These are phyloP conservation scores for Drosophila biarmipes DNA, from an alignment of 1,140 invertebrate genomes.

Conservation along the genomic window DNA sequence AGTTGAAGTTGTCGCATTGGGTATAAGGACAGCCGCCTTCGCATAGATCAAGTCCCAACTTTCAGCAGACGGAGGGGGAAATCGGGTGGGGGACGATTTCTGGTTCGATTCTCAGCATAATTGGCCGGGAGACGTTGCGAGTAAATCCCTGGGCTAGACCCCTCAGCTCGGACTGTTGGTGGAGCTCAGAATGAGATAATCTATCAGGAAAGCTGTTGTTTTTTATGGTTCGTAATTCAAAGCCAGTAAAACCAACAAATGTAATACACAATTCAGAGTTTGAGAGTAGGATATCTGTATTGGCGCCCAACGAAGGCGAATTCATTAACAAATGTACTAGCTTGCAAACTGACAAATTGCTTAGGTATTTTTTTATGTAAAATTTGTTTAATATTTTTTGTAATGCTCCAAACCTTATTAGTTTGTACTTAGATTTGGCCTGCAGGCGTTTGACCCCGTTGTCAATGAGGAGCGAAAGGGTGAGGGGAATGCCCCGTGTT, in stretches of 20 bases:
- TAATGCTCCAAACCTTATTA: too few relatives aligned
- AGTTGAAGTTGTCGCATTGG: conserved; percentile 57
- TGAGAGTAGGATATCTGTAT: not conserved
- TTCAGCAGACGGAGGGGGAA: not conserved
- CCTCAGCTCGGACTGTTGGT: conserved; percentile 7
- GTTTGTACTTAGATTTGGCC: not conserved
- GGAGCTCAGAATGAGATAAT: conserved; percentile 16
- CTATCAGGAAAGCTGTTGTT: not conserved
- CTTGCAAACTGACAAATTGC: too few relatives aligned
- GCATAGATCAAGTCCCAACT: conserved; percentile 38
- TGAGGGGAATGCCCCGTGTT: conserved; percentile 7
- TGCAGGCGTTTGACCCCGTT: not conserved
- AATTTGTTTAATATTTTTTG: too few relatives aligned
- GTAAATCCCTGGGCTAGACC: conserved; percentile 4
- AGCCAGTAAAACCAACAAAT: not conserved
- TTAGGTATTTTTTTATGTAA: too few relatives aligned
- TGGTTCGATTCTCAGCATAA: conserved; percentile 27
- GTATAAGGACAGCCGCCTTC: conserved; percentile 33
- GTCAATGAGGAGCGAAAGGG: conserved; percentile 15
- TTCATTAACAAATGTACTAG: too few relatives aligned
- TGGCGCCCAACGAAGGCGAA: not conserved
- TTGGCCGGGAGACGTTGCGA: conserved; percentile 16
- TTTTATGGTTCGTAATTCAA: not conserved
- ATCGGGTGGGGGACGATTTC: not conserved
- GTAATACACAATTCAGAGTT: not conserved